A percentile compares a stretch with the other conserved stretches of the same genome.
Evolutionary conservation across 1,140 invertebrate genomes (phyloP).

Genomic region (Drosophila funebris): DNA sequence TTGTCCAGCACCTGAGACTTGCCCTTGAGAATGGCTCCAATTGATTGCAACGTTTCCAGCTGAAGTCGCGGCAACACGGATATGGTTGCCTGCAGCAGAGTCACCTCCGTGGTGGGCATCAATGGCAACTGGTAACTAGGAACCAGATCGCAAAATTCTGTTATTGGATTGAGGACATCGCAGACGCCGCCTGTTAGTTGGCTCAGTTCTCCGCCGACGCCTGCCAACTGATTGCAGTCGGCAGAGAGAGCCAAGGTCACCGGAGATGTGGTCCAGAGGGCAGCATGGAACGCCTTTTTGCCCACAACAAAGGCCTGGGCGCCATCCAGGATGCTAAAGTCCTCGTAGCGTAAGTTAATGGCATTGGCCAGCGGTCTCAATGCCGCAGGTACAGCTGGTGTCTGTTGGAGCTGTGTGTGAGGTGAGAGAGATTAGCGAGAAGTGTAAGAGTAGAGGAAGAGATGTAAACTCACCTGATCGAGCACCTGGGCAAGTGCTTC

Average conservation of each 20-base stretch:
- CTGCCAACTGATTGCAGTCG: conserved; percentile 85
- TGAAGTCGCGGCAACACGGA: conserved; percentile 89
- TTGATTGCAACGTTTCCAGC: conserved; percentile 88
- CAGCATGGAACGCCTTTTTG: conserved; percentile 89
- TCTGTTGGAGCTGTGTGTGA: conserved; percentile 88
- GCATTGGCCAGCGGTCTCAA: conserved; percentile 89
- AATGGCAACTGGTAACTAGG: conserved; percentile 86
- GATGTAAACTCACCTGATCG: conserved; percentile 87
- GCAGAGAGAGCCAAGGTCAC: conserved; percentile 89
- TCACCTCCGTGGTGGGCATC: conserved; percentile 83
- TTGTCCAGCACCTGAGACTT: conserved; percentile 84
- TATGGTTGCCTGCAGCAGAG: conserved; percentile 89
- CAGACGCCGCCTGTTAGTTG: conserved; percentile 83
- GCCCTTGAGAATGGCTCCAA: conserved; percentile 85
- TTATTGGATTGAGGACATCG: conserved; percentile 87
- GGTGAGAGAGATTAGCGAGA: neutral
- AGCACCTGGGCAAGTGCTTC: conserved; percentile 93
- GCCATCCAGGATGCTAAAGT: conserved; percentile 87
- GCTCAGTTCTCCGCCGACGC: conserved; percentile 76
- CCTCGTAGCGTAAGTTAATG: conserved; percentile 88
- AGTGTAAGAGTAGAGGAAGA: neutral
- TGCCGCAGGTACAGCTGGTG: conserved; percentile 86
- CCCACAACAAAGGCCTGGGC: conserved; percentile 86
- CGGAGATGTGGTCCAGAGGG: conserved; percentile 87
- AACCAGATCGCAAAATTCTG: conserved; percentile 91